A percentile compares a stretch with the other conserved stretches of the same genome.
phyloP scores from a whole-genome alignment of 2,888 invertebrate species.

The Ectemnius continuus region DNA sequence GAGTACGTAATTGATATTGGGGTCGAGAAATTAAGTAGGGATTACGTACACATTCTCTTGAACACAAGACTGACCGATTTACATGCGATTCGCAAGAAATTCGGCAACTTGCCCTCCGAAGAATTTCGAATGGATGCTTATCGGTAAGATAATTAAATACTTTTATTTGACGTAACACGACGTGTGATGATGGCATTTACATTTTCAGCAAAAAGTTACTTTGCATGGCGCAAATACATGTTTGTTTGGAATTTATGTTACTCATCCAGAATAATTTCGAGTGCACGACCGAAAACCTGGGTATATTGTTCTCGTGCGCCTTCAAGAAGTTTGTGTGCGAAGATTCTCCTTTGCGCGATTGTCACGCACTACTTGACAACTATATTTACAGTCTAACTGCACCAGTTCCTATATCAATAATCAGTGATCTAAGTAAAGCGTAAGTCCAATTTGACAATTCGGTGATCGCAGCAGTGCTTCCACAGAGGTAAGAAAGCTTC shows the following conservation, averaged over 20 bases:
- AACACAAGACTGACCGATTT: conserved; percentile 60
- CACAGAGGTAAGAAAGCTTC: neutral
- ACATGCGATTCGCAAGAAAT: conserved; percentile 57
- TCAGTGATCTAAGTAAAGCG: conserved; percentile 57
- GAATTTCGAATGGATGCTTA: conserved; percentile 57
- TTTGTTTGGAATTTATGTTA: conserved; percentile 69
- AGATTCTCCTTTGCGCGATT: conserved; percentile 56
- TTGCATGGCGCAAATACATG: conserved; percentile 66
- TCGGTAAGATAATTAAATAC: conserved; percentile 34
- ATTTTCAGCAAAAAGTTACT: conserved; percentile 62
- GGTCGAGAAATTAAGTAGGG: conserved; percentile 68
- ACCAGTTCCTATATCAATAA: conserved; percentile 49
- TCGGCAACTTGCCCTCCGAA: conserved; percentile 50
- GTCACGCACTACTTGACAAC: conserved; percentile 50
- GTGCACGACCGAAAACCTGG: conserved; percentile 60
- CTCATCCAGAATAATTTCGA: conserved; percentile 66
- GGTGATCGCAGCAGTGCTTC: neutral
- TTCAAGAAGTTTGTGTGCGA: conserved; percentile 59
- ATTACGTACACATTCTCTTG: conserved; percentile 66
- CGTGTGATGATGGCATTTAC: neutral
- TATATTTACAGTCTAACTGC: conserved; percentile 57
- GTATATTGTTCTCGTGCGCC: conserved; percentile 59
- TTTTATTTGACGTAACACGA: too few relatives aligned
- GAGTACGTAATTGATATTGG: conserved; percentile 70
- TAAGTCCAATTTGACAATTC: conserved; percentile 40